phyloP scores from a whole-genome alignment of 2,888 invertebrate genomes.

The Tenthredo mesomela region DNA sequence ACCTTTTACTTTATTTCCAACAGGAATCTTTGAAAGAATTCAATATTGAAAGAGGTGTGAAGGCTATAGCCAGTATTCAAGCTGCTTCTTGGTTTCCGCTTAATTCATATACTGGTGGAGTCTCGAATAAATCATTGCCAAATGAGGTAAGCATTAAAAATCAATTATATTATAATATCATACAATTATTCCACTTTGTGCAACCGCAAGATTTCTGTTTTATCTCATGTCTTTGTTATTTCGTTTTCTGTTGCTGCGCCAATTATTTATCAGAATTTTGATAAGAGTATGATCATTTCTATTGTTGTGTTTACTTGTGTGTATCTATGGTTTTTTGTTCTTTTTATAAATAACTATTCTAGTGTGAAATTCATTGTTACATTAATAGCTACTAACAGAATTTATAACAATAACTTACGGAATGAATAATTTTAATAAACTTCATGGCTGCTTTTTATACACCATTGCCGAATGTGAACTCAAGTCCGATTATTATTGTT shows the following conservation, averaged over 20 bases:
- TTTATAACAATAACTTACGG: not conserved
- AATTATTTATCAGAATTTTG: not conserved
- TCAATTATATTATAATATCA: too few species aligned
- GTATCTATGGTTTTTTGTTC: not conserved
- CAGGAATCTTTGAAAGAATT: constrained; percentile 69
- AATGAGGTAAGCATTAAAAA: constrained; percentile 58
- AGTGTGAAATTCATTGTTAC: not conserved
- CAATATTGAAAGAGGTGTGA: constrained; percentile 68
- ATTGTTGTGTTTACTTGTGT: not conserved
- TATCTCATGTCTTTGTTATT: not conserved
- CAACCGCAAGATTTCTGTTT: not conserved
- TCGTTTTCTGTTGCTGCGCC: not conserved
- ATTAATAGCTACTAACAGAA: not conserved
- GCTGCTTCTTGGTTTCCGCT: constrained; percentile 72
- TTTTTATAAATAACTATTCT: not conserved
- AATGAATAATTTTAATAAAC: not conserved
- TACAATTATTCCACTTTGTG: too few species aligned
- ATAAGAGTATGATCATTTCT: not conserved
- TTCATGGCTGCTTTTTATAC: not conserved
- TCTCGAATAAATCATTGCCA: constrained; percentile 56
- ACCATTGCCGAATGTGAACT: not conserved
- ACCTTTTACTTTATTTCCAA: not conserved
- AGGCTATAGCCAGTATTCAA: constrained; percentile 69
- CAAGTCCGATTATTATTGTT: constrained; percentile 23
- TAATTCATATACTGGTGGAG: constrained; percentile 64